Evolutionary conservation across 2,113 vertebrate genomes (phyloP), one percentile per base, ranked within the genome.

Genomic region (Paraplagusia blochii): DNA sequence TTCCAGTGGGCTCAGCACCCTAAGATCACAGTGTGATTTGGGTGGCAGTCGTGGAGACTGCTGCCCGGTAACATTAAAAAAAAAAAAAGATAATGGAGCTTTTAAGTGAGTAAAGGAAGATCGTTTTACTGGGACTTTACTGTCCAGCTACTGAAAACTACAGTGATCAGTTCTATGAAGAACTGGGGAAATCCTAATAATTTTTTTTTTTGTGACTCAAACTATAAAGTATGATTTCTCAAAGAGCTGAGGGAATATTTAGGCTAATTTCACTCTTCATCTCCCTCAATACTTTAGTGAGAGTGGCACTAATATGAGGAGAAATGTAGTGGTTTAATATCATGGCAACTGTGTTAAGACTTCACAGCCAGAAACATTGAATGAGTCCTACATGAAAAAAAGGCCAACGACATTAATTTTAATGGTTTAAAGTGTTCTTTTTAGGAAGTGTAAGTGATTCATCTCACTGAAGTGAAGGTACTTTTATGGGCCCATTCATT

Each of bases 381-480:
- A 29, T 62, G 58, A 16, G 43, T 70, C 61, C 54, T 43, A 68
- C 38, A 79, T 68, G 59, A 76, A 76, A 69, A n/a, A 60, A 17
- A 75, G 42, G 39, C 39, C 39, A 57, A 43, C 44, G 49, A 18
- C 50, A 59, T 65, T 47, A 66, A 74, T 69, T 47, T 36, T 52
- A 44, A 19, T 18, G 40, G 18, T 55, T 33, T 69, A 51, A 62
- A 44, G 13, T 29, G 53, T 14, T 48, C 62, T 71, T 73, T 48
- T 48, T 18, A 8, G 34, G 11, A 67, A 35, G 36, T 34, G 15
- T 54, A 62, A 67, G 63, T 53, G 43, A 29, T 53, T 16, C 40
- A 18, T 52, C 55, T 77, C 64, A 65, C 61, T 69, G 66, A 43
- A 66, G 63, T 60, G 70, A 65, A 38, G 15, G 43, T 42, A 50